These are phyloP conservation scores for Caprella mutica DNA, from an alignment of 2,888 invertebrate genomes.

Conservation along the genomic window DNA sequence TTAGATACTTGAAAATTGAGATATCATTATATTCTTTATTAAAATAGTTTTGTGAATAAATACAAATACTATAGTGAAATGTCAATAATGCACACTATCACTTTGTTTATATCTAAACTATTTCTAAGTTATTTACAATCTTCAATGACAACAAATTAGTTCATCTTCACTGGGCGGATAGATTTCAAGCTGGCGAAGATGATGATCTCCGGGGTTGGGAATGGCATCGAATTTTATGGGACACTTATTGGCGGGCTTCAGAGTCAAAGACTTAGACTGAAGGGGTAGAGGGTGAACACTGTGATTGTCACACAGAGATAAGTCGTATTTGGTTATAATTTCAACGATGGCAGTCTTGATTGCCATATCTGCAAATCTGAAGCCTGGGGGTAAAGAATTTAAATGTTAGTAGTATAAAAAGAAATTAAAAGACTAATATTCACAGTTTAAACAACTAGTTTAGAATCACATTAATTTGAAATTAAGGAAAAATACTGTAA, in stretches of 20 bases:
- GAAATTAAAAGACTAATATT: background rate
- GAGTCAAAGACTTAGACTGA: slow-evolving; percentile 23
- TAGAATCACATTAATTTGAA: background rate
- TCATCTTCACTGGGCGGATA: too few species aligned
- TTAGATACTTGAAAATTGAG: too few species aligned
- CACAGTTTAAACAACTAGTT: background rate
- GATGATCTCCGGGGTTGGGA: too few species aligned
- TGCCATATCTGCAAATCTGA: slow-evolving; percentile 16
- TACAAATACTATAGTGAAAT: too few species aligned
- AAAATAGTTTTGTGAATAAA: too few species aligned
- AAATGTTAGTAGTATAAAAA: background rate
- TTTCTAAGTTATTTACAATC: too few species aligned
- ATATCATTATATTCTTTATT: too few species aligned
- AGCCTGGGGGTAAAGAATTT: slow-evolving; percentile 6
- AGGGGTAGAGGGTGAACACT: slow-evolving; percentile 14
- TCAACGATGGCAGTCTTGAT: slow-evolving; percentile 18
- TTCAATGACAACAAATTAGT: too few species aligned
- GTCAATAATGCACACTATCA: too few species aligned
- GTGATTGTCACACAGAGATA: slow-evolving; percentile 1
- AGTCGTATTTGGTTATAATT: slow-evolving; percentile 10
- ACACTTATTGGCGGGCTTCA: slow-evolving; percentile 20
- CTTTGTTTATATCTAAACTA: too few species aligned
- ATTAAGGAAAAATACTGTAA: too few species aligned
- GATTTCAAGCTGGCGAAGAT: too few species aligned
- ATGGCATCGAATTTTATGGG: slow-evolving; percentile 13